Evolutionary conservation across 2,113 vertebrate genomes (phyloP).

Genomic region (Terrapene triunguis): DNA sequence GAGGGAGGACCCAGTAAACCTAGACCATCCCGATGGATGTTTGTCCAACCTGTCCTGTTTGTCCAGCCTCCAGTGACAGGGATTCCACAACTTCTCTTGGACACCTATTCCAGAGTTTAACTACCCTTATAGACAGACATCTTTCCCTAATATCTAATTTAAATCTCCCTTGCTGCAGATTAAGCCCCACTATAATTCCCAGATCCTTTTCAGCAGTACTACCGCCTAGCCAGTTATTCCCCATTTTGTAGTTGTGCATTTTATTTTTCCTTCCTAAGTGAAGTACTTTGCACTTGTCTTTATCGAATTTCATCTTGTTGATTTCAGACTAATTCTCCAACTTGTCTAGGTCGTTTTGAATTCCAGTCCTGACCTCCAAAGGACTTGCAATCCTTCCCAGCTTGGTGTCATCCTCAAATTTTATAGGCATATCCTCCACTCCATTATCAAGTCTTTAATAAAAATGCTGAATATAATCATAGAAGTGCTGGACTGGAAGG

Average conservation of each 20-base stretch:
- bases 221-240: background rate
- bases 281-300: background rate
- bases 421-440: background rate
- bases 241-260: background rate
- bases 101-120: background rate
- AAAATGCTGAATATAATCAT: background rate
- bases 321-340: background rate
- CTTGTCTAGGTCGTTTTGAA: background rate
- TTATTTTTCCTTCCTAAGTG: background rate
- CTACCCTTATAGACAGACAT: too few species aligned
- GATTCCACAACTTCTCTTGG: background rate
- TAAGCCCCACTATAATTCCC: background rate
- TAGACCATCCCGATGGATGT: background rate
- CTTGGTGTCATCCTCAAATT: background rate
- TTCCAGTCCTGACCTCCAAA: background rate
- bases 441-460: background rate
- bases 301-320: background rate
- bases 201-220: background rate
- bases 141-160: background rate
- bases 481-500: background rate
- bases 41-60: background rate
- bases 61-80: background rate
- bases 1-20: background rate
- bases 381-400: background rate
- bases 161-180: background rate